A percentile compares a stretch with the other conserved stretches of the same genome.
Conservation (phyloP, 2,888 invertebrate genomes). For the Gerris lacustris region DNA sequence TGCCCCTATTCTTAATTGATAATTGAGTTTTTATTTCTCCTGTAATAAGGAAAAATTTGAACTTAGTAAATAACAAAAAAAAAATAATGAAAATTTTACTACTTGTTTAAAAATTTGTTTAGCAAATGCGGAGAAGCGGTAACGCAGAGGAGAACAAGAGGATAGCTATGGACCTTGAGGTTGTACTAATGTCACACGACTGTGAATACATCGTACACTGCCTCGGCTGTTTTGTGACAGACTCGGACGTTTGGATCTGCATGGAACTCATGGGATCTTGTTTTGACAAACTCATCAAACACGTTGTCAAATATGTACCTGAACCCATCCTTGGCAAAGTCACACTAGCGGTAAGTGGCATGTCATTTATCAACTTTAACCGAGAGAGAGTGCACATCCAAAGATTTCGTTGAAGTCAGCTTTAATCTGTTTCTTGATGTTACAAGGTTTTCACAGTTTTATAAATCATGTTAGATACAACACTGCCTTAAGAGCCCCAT, state of each 20-base stretch:
- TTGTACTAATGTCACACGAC: constrained; percentile 92
- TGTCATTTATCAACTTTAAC: background rate
- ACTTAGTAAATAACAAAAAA: no score
- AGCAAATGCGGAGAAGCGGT: constrained; percentile 95
- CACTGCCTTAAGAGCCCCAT: no score
- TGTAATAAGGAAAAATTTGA: no score
- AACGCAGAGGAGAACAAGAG: constrained; percentile 95
- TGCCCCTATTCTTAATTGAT: no score
- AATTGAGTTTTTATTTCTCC: no score
- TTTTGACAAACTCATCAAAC: constrained; percentile 88
- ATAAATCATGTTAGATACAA: no score
- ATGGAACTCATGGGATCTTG: constrained; percentile 99
- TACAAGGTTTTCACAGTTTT: no score
- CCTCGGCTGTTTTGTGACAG: constrained; percentile 93
- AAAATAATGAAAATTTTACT: no score
- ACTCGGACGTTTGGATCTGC: constrained; percentile 97
- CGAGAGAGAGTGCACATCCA: no score
- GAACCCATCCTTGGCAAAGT: constrained; percentile 94
- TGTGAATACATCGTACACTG: constrained; percentile 95
- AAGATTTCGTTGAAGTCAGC: no score
- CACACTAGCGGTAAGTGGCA: constrained; percentile 71
- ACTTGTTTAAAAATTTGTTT: background rate
- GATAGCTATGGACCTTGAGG: constrained; percentile 97
- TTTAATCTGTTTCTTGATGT: no score
- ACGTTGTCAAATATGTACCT: constrained; percentile 77